Base-by-base conservation (phyloP, 1,140 invertebrate genomes). In the Paraescarpia echinospica region DNA sequence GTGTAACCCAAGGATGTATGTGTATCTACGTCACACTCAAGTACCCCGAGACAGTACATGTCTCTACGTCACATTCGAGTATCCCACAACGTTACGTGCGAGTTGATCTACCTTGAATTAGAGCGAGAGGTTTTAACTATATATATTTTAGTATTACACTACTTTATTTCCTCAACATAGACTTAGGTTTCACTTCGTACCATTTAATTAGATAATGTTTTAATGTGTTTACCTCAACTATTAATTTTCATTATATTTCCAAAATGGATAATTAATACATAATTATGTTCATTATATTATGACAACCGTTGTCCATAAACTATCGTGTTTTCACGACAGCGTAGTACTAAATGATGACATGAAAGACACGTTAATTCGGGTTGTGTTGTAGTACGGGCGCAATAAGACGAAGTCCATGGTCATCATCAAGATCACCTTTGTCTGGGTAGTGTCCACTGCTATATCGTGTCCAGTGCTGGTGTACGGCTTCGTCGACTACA, bases 391-490 rank as follows among this genome's bases (percentile, higher is more conserved):
- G 94, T 98, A 98, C 94, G 98, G 98, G 27, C 97, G 98, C 90
- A 98, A 98, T 95, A 99, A 98, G 95, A 98, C 98, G 2, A 97
- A 98, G 89, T 97, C 97, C 92, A 96, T 98, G 93, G 98, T 99
- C n/a, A 97, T 97, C 0, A 96, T 98, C 48, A 99, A 99, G 96
- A 98, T 99, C 91, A 97, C 97, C n/a, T 98, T 98, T 95, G 98
- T 98, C 0, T 99, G 98, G 98, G 96, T 98, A 2, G 96, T 98
- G 88, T 98, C 98, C 90, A 97, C 98, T 88, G 98, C 98, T 1
- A 98, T 98, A 97, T 98, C 98, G 95, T 96, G 98, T 93, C 98
- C 98, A 0, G 96, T 99, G 1, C 98, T 97, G 95, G 96, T 98
- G 92, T 98, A 99, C 94, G 98, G 98, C 97, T 97, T 98, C 95